Evolutionary conservation across 2,797 vertebrate genomes (phyloP).

Genomic region (Coreius guichenoti): DNA sequence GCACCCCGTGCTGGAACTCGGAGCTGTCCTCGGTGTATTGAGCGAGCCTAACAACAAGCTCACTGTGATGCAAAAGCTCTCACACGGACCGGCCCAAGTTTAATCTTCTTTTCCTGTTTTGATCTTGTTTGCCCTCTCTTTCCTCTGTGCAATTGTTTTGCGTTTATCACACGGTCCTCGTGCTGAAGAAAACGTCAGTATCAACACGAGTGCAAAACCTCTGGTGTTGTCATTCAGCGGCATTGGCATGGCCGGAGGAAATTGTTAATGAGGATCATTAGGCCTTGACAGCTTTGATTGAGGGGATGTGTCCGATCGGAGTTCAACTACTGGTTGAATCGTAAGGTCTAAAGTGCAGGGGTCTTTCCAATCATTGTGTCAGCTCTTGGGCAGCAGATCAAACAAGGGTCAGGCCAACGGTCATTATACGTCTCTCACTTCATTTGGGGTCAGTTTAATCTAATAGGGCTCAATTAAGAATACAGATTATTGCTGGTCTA

Average conservation of each 20-base stretch:
- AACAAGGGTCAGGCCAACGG: constrained; percentile 57
- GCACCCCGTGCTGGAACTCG: constrained; percentile 33
- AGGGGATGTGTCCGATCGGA: constrained; percentile 69
- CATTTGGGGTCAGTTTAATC: constrained; percentile 60
- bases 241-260: constrained; percentile 62
- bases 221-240: constrained; percentile 22
- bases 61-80: constrained; percentile 50
- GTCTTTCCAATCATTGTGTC: constrained; percentile 73
- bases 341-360: constrained; percentile 65
- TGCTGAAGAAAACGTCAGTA: constrained; percentile 2
- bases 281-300: constrained; percentile 77
- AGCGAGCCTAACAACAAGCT: constrained; percentile 49
- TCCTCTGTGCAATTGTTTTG: not conserved
- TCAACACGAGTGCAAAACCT: not conserved
- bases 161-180: not conserved
- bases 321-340: constrained; percentile 70
- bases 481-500: constrained; percentile 54
- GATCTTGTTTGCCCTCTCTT: not conserved
- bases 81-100: not conserved
- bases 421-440: constrained; percentile 58
- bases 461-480: constrained; percentile 57
- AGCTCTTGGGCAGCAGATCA: constrained; percentile 66
- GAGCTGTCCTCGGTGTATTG: constrained; percentile 50
- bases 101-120: constrained; percentile 22
- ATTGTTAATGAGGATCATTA: constrained; percentile 77